A percentile compares a stretch with the other conserved stretches of the same genome.
These are phyloP conservation scores for Saxicola maurus DNA, from an alignment of 2,797 vertebrate genomes.

Conservation along the genomic window DNA sequence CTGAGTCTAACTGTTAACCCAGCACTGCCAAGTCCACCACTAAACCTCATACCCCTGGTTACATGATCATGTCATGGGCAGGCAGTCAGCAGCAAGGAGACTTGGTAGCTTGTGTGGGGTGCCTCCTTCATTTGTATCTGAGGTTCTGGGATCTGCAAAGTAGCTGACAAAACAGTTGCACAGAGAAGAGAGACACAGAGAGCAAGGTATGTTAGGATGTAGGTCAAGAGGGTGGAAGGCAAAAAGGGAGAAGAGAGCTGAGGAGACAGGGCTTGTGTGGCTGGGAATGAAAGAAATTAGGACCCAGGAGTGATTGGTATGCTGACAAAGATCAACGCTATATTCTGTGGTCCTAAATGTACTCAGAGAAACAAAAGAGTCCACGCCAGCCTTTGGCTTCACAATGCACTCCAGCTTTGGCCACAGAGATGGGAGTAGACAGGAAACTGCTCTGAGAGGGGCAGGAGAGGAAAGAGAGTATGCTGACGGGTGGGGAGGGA, in stretches of 20 bases:
- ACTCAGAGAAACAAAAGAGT: background rate
- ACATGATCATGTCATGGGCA: background rate
- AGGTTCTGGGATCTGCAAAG: background rate
- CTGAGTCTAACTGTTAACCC: background rate
- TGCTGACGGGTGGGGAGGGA: background rate
- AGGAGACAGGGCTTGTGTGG: background rate
- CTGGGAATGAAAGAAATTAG: background rate
- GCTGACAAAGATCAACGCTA: background rate
- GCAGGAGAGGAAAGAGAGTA: slow-evolving; percentile 38
- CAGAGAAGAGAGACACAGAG: background rate
- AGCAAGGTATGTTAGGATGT: background rate
- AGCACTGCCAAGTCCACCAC: background rate
- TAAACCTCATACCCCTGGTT: background rate
- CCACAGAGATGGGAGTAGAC: slow-evolving; percentile 11
- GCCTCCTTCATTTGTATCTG: fast-evolving
- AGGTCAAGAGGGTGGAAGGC: background rate
- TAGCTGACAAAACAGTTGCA: background rate
- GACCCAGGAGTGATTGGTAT: background rate
- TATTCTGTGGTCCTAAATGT: fast-evolving
- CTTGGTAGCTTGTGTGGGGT: fast-evolving
- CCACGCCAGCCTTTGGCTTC: background rate
- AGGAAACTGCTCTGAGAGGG: slow-evolving; percentile 35
- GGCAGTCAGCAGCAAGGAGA: background rate
- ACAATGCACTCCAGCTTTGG: background rate
- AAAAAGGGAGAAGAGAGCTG: background rate